Evolutionary conservation across 2,888 invertebrate species (phyloP).

Genomic region (Apamea epomidion): DNA sequence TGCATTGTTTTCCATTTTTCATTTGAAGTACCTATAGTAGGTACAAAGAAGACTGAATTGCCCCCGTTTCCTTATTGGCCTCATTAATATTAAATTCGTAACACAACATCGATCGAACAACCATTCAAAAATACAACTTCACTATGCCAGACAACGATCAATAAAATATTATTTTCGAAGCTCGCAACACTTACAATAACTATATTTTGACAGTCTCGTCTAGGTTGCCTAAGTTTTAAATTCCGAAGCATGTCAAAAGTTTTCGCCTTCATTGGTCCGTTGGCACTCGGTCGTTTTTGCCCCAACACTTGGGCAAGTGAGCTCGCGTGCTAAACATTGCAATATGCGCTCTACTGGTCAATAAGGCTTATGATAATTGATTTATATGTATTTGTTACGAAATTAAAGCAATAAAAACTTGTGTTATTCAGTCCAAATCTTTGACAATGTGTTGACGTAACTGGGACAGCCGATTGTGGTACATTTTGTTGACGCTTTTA

Average conservation of each 20-base stretch:
- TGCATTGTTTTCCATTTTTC: background rate
- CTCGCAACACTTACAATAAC: conserved; percentile 9
- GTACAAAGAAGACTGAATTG: background rate
- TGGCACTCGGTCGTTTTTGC: conserved; percentile 40
- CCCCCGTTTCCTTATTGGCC: background rate
- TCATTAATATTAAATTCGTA: background rate
- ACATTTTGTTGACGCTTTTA: background rate
- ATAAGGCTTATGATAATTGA: conserved; percentile 59
- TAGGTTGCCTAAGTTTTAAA: conserved; percentile 45
- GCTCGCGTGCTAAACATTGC: conserved; percentile 61
- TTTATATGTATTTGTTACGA: conserved; percentile 59
- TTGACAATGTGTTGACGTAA: conserved; percentile 18
- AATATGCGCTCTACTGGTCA: conserved; percentile 61
- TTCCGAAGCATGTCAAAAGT: conserved; percentile 33
- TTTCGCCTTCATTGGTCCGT: conserved; percentile 33
- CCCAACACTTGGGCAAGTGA: conserved; percentile 50
- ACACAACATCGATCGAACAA: background rate
- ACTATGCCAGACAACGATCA: background rate
- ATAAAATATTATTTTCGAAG: conserved; percentile 8
- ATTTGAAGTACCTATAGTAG: background rate
- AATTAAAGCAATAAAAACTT: conserved; percentile 44
- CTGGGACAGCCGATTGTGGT: background rate
- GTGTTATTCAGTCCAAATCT: conserved; percentile 15
- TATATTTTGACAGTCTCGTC: conserved; percentile 10
- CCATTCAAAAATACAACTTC: background rate